Conservation (phyloP, 2,888 invertebrate species). For the Drosophila neotestacea region DNA sequence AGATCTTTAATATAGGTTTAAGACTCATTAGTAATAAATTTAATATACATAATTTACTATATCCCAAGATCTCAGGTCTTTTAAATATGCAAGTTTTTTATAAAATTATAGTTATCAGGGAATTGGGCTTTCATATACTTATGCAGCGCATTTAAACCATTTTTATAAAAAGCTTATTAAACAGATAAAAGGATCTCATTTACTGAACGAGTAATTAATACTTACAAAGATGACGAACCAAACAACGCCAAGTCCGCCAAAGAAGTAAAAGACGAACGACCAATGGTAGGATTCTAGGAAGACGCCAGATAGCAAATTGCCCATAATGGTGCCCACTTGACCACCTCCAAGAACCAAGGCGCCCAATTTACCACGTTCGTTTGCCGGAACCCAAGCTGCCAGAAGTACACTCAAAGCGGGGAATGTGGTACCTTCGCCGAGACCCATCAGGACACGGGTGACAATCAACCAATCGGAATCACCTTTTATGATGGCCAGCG, state of each 20-base stretch:
- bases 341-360: constrained; percentile 93
- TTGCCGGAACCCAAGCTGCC: constrained; percentile 92
- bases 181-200: too few relatives aligned
- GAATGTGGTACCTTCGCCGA: constrained; percentile 94
- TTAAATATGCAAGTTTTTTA: too few relatives aligned
- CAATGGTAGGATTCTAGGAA: constrained; percentile 89
- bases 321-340: constrained; percentile 88
- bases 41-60: too few relatives aligned
- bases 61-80: too few relatives aligned
- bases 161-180: neutral
- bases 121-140: too few relatives aligned
- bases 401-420: constrained; percentile 93
- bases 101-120: too few relatives aligned
- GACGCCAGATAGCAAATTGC: constrained; percentile 89
- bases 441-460: constrained; percentile 91
- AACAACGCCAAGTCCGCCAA: constrained; percentile 90
- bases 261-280: constrained; percentile 92
- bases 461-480: constrained; percentile 90
- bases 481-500: constrained; percentile 88
- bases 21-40: neutral
- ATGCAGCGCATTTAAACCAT: too few relatives aligned
- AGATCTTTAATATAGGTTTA: neutral
- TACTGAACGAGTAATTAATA: constrained; percentile 19
- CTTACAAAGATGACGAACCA: constrained; percentile 91
- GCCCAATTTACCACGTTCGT: constrained; percentile 91